These are phyloP conservation scores for Acrobasis suavella DNA, from an alignment of 2,888 invertebrate species.

Conservation along the genomic window DNA sequence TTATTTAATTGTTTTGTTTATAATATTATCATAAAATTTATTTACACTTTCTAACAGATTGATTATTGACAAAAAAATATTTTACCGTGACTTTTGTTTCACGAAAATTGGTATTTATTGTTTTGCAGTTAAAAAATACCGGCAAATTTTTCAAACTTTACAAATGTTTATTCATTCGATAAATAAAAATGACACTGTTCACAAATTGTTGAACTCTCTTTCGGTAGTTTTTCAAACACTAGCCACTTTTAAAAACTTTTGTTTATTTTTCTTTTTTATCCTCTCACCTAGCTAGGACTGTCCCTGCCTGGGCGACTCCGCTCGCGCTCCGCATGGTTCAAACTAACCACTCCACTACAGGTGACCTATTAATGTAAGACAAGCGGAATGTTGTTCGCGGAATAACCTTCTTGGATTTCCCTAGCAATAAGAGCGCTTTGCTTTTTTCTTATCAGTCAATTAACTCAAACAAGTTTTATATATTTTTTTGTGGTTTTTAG, in stretches of 20 bases:
- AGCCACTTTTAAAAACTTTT: neutral
- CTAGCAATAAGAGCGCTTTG: conserved; percentile 29
- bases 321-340: conserved; percentile 71
- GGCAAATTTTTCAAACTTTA: too few relatives aligned
- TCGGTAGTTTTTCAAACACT: neutral
- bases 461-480: conserved; percentile 16
- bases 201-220: neutral
- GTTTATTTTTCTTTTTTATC: conserved; percentile 3
- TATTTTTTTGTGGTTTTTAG: neutral
- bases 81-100: too few relatives aligned
- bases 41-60: too few relatives aligned
- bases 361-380: conserved; percentile 48
- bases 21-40: too few relatives aligned
- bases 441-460: conserved; percentile 29
- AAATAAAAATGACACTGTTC: neutral
- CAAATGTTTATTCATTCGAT: neutral
- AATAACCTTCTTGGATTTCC: conserved; percentile 59
- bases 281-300: conserved; percentile 62
- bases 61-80: too few relatives aligned
- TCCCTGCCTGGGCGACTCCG: conserved; percentile 64
- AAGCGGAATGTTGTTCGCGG: conserved; percentile 47
- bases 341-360: conserved; percentile 65
- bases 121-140: too few relatives aligned
- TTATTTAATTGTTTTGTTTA: too few relatives aligned
- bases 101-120: too few relatives aligned